Percentiles rank a stretch among this genome's conserved stretches.
Evolutionary conservation across 2,113 vertebrate genomes (phyloP).

Genomic region (Vidua chalybeata): DNA sequence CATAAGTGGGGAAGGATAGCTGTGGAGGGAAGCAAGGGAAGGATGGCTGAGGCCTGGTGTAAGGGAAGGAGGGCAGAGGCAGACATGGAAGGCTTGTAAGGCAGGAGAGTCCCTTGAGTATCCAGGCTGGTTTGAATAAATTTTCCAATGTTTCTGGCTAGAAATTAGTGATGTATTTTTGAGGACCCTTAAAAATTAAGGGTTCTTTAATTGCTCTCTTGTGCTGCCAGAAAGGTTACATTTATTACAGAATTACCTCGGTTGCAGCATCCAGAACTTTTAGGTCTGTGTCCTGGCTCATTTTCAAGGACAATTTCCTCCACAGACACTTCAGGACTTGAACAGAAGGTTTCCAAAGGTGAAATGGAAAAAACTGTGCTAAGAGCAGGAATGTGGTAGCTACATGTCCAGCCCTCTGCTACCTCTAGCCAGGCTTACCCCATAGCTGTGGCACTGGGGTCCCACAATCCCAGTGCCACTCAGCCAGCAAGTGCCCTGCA

Average conservation of each 20-base stretch:
- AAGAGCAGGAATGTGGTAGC: accelerated
- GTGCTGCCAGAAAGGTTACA: neutral
- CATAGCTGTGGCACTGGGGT: neutral
- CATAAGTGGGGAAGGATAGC: neutral
- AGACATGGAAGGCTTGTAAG: neutral
- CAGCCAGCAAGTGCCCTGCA: accelerated
- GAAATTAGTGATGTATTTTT: neutral
- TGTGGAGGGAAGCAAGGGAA: neutral
- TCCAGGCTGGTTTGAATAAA: neutral
- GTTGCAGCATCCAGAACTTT: neutral
- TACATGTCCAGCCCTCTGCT: neutral
- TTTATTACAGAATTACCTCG: neutral
- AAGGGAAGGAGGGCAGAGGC: neutral
- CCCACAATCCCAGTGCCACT: neutral
- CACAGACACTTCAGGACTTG: neutral
- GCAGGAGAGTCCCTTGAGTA: neutral
- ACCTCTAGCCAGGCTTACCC: neutral
- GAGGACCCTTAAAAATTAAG: neutral
- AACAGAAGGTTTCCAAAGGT: neutral
- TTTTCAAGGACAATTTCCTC: neutral
- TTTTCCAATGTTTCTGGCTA: neutral
- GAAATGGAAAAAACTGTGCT: neutral
- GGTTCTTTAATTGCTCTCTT: neutral
- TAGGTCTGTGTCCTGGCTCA: neutral
- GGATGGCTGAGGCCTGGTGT: neutral